Evolutionary conservation across 2,888 invertebrate genomes (phyloP), one percentile per base, ranked within the genome.

Genomic region (Drosophila kuntzei): DNA sequence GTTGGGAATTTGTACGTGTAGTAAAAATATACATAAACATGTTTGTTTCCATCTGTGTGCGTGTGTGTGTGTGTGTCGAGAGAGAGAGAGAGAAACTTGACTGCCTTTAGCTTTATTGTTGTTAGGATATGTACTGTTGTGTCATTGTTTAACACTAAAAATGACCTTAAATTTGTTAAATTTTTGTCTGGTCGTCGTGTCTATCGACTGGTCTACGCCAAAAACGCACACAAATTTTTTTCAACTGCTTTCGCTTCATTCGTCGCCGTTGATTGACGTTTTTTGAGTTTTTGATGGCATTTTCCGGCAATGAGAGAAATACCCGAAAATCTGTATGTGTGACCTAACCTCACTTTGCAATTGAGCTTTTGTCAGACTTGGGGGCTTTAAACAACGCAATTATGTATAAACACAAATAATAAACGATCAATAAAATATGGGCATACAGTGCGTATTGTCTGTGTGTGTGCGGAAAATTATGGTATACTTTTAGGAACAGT

Each of bases 131-230:
- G 47, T 76, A 44, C 61, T 59, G 64, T 66, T 76, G 69, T 76
- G 69, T 71, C 76, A 80, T 79, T 72, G 74, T 77, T 81, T 79
- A 85, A 85, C 89, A 71, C 80, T 81, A 89, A 89, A 88, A 88
- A 83, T 89, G 83, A 85, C 88, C 89, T 89, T 89, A 89, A 89
- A 87, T 83, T 73, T 71, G 79, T 85, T 80, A 73, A 88, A 74
- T 64, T 74, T 58, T 16, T 53, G 76, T 75, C 74, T 71, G 76
- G 64, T 49, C 55, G 59, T 25, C 61, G 47, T 39, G 69, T 41
- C 47, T 63, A 61, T 69, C 58, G 62, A 63, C 47, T 75, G 62
- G 41, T 57, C 61, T 55, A 54, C 37, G 41, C 14, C 50, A 44
- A 66, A 29, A 32, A 44, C 41, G 27, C 41, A 71, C 57, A 47